Percentiles rank a stretch among this genome's conserved stretches.
phyloP scores from a whole-genome alignment of 2,888 invertebrate genomes.

The Apomyelois bistriatella region DNA sequence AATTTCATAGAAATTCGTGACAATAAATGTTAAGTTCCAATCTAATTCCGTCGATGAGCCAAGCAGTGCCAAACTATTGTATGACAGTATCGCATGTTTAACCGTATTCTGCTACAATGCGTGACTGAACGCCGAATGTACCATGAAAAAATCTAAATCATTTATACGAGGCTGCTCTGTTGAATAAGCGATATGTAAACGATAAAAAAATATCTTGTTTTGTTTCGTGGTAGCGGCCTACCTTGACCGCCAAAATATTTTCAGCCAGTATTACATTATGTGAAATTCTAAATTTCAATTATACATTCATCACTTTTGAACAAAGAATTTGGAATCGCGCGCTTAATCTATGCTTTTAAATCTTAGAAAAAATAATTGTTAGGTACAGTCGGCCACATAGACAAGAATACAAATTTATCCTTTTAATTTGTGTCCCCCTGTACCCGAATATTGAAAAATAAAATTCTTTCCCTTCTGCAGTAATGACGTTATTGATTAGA shows the following conservation, averaged over 20 bases:
- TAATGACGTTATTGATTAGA: too few species aligned
- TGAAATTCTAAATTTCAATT: not conserved
- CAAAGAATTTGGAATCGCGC: too few species aligned
- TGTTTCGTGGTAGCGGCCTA: slow-evolving; percentile 17
- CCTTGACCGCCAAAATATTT: slow-evolving; percentile 25
- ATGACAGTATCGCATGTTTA: slow-evolving; percentile 15
- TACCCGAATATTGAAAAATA: too few species aligned
- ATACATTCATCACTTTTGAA: too few species aligned
- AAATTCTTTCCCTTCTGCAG: too few species aligned
- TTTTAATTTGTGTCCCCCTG: too few species aligned
- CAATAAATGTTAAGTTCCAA: not conserved
- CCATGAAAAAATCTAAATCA: slow-evolving; percentile 6
- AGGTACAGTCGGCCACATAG: too few species aligned
- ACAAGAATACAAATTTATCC: too few species aligned
- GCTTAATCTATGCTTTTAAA: too few species aligned
- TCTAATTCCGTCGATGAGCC: slow-evolving; percentile 15
- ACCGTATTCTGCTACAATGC: slow-evolving; percentile 13
- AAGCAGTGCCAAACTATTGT: slow-evolving; percentile 1
- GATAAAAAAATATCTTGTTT: slow-evolving; percentile 8
- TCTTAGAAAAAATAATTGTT: too few species aligned
- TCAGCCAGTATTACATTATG: not conserved
- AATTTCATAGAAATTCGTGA: not conserved
- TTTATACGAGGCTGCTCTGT: not conserved
- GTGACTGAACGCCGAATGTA: slow-evolving; percentile 13
- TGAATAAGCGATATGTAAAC: slow-evolving; percentile 10